Percentiles rank a stretch among this genome's conserved stretches.
Evolutionary conservation across 2,113 vertebrate genomes (phyloP).

Genomic region (Aepyceros melampus): DNA sequence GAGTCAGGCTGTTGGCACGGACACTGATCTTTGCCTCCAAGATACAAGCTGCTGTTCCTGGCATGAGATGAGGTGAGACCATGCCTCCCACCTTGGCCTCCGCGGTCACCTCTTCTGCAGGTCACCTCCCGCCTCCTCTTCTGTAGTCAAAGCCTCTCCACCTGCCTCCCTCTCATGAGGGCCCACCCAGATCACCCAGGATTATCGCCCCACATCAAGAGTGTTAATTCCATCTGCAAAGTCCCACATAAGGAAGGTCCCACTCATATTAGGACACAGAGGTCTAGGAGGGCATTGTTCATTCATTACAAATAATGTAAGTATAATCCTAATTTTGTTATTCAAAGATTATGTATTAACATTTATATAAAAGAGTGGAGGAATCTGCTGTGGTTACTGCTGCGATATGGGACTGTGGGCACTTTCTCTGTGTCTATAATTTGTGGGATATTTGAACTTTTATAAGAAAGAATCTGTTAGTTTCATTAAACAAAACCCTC

Average conservation of each 20-base stretch:
- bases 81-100: not conserved
- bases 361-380: not conserved
- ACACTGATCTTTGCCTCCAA: not conserved
- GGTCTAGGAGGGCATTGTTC: not conserved
- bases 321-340: not conserved
- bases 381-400: not conserved
- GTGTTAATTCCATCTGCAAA: not conserved
- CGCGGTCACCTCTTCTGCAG: not conserved
- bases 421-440: not conserved
- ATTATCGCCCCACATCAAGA: not conserved
- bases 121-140: not conserved
- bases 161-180: not conserved
- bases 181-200: not conserved
- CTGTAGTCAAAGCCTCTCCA: not conserved
- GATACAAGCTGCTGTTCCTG: not conserved
- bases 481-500: not conserved
- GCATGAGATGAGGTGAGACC: not conserved
- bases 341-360: not conserved
- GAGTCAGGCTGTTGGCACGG: not conserved
- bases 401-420: not conserved
- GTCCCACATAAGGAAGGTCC: not conserved
- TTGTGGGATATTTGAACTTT: not conserved
- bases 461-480: not conserved
- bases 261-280: not conserved
- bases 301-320: not conserved